Evolutionary conservation across 2,113 vertebrate species (phyloP).

Genomic region (Thalassarche chlororhynchos): DNA sequence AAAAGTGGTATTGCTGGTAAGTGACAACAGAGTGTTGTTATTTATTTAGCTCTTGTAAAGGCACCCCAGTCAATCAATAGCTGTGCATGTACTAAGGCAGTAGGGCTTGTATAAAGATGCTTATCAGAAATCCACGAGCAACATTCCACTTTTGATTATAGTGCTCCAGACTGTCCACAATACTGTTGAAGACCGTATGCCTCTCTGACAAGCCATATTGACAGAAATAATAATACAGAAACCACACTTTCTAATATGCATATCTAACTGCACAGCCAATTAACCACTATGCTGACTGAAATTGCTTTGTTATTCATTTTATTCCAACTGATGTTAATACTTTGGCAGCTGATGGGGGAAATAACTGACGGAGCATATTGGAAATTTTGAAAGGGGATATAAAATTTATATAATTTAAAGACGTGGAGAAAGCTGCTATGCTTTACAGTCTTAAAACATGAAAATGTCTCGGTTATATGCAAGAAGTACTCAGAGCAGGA

Average conservation of each 20-base stretch:
- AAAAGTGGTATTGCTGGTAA: slow-evolving; percentile 51
- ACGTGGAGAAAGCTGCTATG: slow-evolving; percentile 20
- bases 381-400: slow-evolving; percentile 61
- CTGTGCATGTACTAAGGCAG: slow-evolving; percentile 70
- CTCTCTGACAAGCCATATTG: slow-evolving; percentile 73
- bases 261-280: slow-evolving; percentile 77
- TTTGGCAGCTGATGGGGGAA: slow-evolving; percentile 70
- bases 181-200: slow-evolving; percentile 58
- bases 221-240: slow-evolving; percentile 80
- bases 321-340: slow-evolving; percentile 68
- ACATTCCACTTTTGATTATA: slow-evolving; percentile 70
- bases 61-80: slow-evolving; percentile 76
- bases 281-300: slow-evolving; percentile 75
- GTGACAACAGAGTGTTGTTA: slow-evolving; percentile 50
- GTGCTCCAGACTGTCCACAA: slow-evolving; percentile 63
- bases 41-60: slow-evolving; percentile 70
- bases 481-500: background rate
- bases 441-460: background rate
- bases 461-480: background rate
- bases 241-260: slow-evolving; percentile 70
- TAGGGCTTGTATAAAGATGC: slow-evolving; percentile 78
- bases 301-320: slow-evolving; percentile 77
- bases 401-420: slow-evolving; percentile 64
- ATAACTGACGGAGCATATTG: slow-evolving; percentile 68
- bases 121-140: slow-evolving; percentile 81